Percentiles rank a stretch among this genome's conserved stretches.
These are phyloP conservation scores for Lagria hirta DNA, from an alignment of 2,888 invertebrate genomes.

Conservation along the genomic window DNA sequence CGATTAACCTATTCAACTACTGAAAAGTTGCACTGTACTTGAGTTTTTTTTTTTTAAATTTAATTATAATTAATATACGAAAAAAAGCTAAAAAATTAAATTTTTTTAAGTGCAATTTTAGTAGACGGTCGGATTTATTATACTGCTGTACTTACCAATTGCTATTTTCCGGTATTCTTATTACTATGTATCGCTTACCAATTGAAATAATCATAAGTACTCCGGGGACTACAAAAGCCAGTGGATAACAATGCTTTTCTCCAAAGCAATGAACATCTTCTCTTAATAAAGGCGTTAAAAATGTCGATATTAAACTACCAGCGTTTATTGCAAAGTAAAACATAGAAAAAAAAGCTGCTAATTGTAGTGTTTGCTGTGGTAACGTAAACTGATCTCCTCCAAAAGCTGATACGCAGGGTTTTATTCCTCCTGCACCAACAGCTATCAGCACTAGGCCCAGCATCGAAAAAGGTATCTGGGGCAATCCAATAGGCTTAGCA, in stretches of 20 bases:
- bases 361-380: slow-evolving; percentile 73
- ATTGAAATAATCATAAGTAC: slow-evolving; percentile 78
- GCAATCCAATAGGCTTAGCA: slow-evolving; percentile 63
- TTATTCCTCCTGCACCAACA: slow-evolving; percentile 89
- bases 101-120: too few species aligned
- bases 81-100: too few species aligned
- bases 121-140: too few species aligned
- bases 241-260: slow-evolving; percentile 72
- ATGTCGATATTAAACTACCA: slow-evolving; percentile 83
- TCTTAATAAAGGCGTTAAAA: slow-evolving; percentile 81
- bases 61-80: too few species aligned
- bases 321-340: slow-evolving; percentile 92
- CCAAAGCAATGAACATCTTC: slow-evolving; percentile 74
- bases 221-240: slow-evolving; percentile 87
- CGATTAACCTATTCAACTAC: too few species aligned
- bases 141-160: too few species aligned
- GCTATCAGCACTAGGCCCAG: slow-evolving; percentile 73
- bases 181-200: too few species aligned
- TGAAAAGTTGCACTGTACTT: too few species aligned
- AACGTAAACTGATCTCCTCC: slow-evolving; percentile 89
- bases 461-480: slow-evolving; percentile 44
- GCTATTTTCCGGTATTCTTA: too few species aligned
- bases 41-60: too few species aligned
- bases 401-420: slow-evolving; percentile 90
- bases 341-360: slow-evolving; percentile 84